Evolutionary conservation across 2,888 invertebrate genomes (phyloP).

Genomic region (Caenorhabditis sp.): DNA sequence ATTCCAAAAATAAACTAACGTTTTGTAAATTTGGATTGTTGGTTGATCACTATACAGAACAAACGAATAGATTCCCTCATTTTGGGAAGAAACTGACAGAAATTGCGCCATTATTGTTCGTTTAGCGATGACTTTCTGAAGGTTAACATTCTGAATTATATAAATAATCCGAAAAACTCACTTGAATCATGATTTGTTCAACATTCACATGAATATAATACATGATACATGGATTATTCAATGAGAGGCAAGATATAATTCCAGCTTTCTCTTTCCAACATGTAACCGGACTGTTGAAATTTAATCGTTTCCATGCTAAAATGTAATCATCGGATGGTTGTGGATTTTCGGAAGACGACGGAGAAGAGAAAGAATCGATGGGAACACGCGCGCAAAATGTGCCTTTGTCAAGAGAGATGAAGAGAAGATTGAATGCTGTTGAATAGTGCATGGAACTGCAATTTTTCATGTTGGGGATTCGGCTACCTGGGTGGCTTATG

Average conservation of each 20-base stretch:
- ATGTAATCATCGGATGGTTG: background rate
- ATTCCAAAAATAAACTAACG: conserved; percentile 1
- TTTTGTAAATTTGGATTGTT: conserved; percentile 23
- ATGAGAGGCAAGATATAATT: conserved; percentile 19
- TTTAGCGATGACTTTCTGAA: conserved; percentile 5
- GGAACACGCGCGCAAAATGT: conserved; percentile 21
- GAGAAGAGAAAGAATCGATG: too few species aligned
- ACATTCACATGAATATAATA: conserved; percentile 12
- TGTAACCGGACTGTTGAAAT: conserved; percentile 10
- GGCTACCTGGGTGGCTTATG: too few species aligned
- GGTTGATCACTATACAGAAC: conserved; percentile 14
- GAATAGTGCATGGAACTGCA: conserved; percentile 47
- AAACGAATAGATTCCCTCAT: conserved; percentile 27
- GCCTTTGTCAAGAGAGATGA: conserved; percentile 32
- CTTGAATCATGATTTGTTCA: conserved; percentile 6
- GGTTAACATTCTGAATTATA: background rate
- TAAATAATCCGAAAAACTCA: background rate
- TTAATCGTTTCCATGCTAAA: conserved; percentile 14
- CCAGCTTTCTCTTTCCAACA: conserved; percentile 31
- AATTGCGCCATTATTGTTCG: conserved; percentile 14
- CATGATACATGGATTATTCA: background rate
- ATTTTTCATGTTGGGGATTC: too few species aligned
- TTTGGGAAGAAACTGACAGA: conserved; percentile 18
- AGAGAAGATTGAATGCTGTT: conserved; percentile 24
- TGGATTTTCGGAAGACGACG: background rate